Evolutionary conservation across 1,140 invertebrate genomes (phyloP).

Genomic region (Hycleus cichorii): DNA sequence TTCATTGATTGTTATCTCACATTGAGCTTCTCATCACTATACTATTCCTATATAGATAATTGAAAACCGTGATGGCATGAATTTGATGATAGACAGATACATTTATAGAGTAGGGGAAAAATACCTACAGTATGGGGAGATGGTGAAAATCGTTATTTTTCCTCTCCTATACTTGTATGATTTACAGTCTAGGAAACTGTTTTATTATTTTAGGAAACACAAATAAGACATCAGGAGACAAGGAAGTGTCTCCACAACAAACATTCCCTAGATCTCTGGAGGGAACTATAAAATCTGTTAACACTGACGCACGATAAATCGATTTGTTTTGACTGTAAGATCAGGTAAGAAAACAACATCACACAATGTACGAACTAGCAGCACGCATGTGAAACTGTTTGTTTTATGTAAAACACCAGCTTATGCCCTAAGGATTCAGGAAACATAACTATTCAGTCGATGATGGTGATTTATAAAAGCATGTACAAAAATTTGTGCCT

Average conservation of each 20-base stretch:
- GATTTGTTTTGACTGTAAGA: conserved; percentile 26
- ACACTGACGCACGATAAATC: conserved; percentile 21
- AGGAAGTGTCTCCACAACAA: conserved; percentile 5
- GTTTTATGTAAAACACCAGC: conserved; percentile 10
- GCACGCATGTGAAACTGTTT: conserved; percentile 13
- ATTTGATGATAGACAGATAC: no score
- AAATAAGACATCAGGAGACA: conserved; percentile 7
- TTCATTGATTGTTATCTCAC: no score
- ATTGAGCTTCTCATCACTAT: no score
- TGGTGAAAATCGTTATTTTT: no score
- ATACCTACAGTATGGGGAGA: no score
- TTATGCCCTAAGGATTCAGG: conserved; percentile 5
- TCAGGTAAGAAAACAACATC: conserved; percentile 22
- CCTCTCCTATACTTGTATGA: background rate
- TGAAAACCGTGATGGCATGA: no score
- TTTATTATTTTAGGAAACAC: conserved; percentile 13
- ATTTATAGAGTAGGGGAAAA: no score
- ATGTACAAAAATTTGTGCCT: background rate
- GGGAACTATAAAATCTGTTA: conserved; percentile 20
- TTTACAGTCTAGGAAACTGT: conserved; percentile 2
- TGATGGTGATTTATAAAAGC: background rate
- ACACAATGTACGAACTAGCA: conserved; percentile 4
- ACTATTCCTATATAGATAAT: no score
- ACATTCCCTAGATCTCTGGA: conserved; percentile 12
- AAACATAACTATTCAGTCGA: background rate